Conservation (phyloP, 2,888 invertebrate species). For the Drosophila ustulata region DNA sequence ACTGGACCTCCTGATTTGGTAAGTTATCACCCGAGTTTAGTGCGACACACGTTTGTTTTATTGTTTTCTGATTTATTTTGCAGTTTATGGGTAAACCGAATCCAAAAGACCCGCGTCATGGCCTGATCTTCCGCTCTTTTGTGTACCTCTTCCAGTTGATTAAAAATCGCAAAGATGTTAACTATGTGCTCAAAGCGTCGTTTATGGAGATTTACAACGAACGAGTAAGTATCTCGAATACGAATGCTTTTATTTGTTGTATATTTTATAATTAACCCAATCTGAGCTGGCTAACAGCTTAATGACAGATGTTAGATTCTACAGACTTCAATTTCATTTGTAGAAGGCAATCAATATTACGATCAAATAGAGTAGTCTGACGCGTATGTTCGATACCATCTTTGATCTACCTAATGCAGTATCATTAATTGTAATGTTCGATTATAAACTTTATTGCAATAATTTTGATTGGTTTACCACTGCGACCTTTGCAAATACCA, state of each 20-base stretch:
- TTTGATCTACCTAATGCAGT: constrained; percentile 19
- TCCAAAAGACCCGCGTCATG: constrained; percentile 91
- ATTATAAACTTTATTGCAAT: constrained; percentile 42
- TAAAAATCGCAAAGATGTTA: constrained; percentile 90
- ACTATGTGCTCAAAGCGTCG: constrained; percentile 95
- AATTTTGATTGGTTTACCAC: constrained; percentile 35
- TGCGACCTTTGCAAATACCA: constrained; percentile 41
- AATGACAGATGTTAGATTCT: no score
- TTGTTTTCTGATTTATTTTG: constrained; percentile 22
- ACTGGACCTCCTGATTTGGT: constrained; percentile 96
- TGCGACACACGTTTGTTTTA: no score
- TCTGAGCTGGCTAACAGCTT: no score
- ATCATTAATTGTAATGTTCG: constrained; percentile 40
- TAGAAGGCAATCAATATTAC: background rate
- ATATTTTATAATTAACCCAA: no score
- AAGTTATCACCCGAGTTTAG: constrained; percentile 70
- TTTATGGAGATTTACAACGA: constrained; percentile 98
- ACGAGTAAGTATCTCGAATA: constrained; percentile 89
- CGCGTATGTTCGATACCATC: background rate
- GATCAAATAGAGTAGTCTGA: background rate
- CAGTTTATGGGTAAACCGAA: constrained; percentile 89
- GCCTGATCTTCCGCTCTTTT: constrained; percentile 95
- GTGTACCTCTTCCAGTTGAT: constrained; percentile 94
- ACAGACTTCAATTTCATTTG: background rate
- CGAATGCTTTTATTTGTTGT: no score